Evolutionary conservation across 2,797 vertebrate species (phyloP), one percentile per base, ranked within the genome.

Genomic region (Enteromius argenteus): DNA sequence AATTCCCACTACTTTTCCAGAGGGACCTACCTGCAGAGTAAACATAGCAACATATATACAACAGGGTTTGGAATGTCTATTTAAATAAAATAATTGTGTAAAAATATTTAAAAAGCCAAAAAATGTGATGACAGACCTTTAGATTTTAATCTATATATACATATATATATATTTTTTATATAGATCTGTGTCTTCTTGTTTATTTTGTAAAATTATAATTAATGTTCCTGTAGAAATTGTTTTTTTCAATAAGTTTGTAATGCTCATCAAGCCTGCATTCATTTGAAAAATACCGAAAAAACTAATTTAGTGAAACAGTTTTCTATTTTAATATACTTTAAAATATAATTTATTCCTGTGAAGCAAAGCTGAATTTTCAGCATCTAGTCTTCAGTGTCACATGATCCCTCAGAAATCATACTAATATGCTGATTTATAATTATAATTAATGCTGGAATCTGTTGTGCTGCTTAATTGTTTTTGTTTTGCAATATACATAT

Each of bases 1-100:
- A 5, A 98, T 92, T 0, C 97, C 97, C 66, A 98, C 94, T 37
- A 97, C 96, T 86, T 91, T 96, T 37, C 97, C 97, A 0, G 90
- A 94, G 0, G 94, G 89, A 68, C 97, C 97, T 7, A 91, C 95
- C 97, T 98, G 84, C 3, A 84, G 74, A 72, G 10, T 49, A 46
- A 84, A 5, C 11, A 79, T 35, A 78, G 53, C 27, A 23, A 39
- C 68, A 58, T 13, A 60, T 44, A 51, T 46, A 56, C 56, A 74
- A 35, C 19, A 64, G 62, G 30, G 32, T 32, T 35, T 15, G 15
- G n/a, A 5, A 11, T 27, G n/a, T 30, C 58, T 10, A 27, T 27
- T 5, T 27, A 60, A 14, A 60, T 27, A 2, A 62, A 62, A 62
- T 15, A 62, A 30, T 30, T 62, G 5, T 6, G 13, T 15, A 62